Percentiles rank a stretch among this genome's conserved stretches.
Conservation (phyloP, 2,888 invertebrate genomes). For the Atethmia centrago region DNA sequence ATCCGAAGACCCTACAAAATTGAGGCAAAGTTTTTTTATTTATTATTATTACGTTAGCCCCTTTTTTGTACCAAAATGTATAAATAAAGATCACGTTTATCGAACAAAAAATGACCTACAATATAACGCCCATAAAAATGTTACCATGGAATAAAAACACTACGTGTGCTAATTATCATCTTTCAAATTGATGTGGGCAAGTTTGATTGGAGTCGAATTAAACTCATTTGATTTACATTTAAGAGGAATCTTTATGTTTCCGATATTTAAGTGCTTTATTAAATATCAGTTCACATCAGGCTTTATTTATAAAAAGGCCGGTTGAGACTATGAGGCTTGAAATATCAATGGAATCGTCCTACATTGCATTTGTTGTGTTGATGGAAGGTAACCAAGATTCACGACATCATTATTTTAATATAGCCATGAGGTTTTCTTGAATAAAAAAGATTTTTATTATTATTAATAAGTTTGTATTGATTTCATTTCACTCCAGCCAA, state of each 20-base stretch:
- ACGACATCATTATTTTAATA: background rate
- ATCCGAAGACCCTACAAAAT: slow-evolving; percentile 57
- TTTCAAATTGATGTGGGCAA: slow-evolving; percentile 50
- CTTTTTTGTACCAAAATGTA: slow-evolving; percentile 53
- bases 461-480: background rate
- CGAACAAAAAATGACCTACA: slow-evolving; percentile 64
- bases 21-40: slow-evolving; percentile 45
- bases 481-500: background rate
- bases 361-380: background rate
- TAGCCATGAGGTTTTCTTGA: background rate
- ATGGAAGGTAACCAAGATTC: background rate
- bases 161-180: slow-evolving; percentile 61
- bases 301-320: background rate
- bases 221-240: slow-evolving; percentile 28
- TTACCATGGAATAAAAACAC: slow-evolving; percentile 48
- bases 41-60: slow-evolving; percentile 41
- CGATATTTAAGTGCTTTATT: slow-evolving; percentile 17
- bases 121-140: slow-evolving; percentile 53
- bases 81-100: slow-evolving; percentile 60
- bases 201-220: slow-evolving; percentile 33
- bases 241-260: slow-evolving; percentile 18
- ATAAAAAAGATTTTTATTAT: background rate
- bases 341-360: background rate
- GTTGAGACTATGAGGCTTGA: background rate
- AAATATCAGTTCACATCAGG: background rate